Percentiles rank a stretch among this genome's conserved stretches.
Evolutionary conservation across 2,113 vertebrate species (phyloP).

Genomic region (Psittacus erithacus): DNA sequence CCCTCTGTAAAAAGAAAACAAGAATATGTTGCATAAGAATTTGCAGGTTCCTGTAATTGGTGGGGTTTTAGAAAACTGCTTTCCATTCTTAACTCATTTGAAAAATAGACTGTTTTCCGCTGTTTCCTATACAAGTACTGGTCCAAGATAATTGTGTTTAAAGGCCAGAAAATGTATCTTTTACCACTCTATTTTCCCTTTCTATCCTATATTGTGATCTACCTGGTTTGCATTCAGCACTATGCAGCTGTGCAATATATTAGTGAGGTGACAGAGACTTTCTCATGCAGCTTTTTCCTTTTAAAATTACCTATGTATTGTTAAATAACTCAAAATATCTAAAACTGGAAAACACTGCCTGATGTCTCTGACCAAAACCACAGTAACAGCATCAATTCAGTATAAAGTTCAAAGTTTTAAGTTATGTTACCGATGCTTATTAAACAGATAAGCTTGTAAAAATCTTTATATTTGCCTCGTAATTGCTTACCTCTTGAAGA

Average conservation of each 20-base stretch:
- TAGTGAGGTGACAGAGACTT: neutral
- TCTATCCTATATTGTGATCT: neutral
- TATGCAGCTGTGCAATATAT: neutral
- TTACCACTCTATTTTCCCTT: neutral
- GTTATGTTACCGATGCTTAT: neutral
- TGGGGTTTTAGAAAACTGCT: neutral
- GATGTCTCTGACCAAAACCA: neutral
- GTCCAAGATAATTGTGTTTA: neutral
- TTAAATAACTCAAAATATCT: neutral
- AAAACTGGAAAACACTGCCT: neutral
- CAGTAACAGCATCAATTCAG: neutral
- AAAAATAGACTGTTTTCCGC: neutral
- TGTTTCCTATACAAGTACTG: neutral
- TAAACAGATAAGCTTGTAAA: neutral
- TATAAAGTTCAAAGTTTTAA: neutral
- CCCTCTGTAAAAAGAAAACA: slow-evolving; percentile 83
- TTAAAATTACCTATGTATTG: neutral
- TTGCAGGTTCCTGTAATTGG: neutral
- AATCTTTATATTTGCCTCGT: neutral
- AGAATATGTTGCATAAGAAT: neutral
- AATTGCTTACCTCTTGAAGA: neutral
- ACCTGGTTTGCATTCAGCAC: neutral
- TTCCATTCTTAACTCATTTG: neutral
- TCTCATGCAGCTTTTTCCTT: neutral
- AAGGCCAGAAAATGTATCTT: neutral